Evolutionary conservation across 2,113 vertebrate genomes (phyloP), one percentile per base, ranked within the genome.

Genomic region (Anser brachyrhynchus): DNA sequence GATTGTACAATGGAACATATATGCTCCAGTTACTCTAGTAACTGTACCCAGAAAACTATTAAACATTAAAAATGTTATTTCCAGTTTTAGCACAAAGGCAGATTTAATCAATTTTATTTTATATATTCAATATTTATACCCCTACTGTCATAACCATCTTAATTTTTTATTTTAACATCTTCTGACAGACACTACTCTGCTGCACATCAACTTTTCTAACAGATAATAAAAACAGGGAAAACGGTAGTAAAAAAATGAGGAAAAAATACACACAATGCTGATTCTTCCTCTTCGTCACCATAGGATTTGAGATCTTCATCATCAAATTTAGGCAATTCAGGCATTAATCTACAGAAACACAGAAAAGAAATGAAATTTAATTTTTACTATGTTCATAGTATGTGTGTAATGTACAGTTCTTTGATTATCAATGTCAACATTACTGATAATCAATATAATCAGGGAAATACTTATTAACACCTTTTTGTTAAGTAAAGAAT

Each of bases 301-400:
- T 98, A 98, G 43, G 98, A 99, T 93, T 95, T 98, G 70, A 99
- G 98, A 96, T 98, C 98, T 93, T 99, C 99, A 1, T 98, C 97
- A 95, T 99, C 99, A 97, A 98, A 99, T 49, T 98, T 98, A 11
- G 99, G 99, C 81, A 99, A 97, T 83, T 99, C 98, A 84, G 98
- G 98, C 99, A 99, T 99, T 90, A 99, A 97, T 96, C 99, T 99
- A 85, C 0, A 87, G 33, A 88, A 81, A 88, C 29, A 67, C 0
- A 3, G 31, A 79, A 89, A 83, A 10, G 12, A 79, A 97, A 84
- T 13, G 2, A 72, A 13, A 73, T 51, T 66, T 70, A 62, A 86
- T 79, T 93, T 84, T 58, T 10, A 69, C 14, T 26, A 11, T 77
- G 89, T 89, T 77, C 46, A 66, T 49, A 22, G 20, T 9, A 90